These are phyloP conservation scores for Triops cancriformis DNA, from an alignment of 1,140 invertebrate genomes.

Conservation along the genomic window DNA sequence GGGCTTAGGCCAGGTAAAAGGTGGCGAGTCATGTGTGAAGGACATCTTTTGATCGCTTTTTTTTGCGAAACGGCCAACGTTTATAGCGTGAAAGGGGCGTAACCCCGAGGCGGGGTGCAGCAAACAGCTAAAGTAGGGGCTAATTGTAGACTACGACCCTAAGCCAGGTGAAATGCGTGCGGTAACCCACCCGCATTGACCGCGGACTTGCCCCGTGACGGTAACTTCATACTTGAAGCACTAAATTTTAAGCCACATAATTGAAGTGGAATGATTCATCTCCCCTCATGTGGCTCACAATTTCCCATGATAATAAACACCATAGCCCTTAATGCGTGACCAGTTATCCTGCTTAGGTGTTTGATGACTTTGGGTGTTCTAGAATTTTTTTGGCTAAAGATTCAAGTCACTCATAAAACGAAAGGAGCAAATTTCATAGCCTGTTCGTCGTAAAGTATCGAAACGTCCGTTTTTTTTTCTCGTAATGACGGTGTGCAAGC, in stretches of 20 bases:
- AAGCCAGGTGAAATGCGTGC: not conserved
- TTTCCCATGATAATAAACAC: no score
- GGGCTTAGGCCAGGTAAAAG: not conserved
- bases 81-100: constrained; percentile 10
- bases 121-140: constrained; percentile 13
- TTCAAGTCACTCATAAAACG: no score
- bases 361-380: no score
- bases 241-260: not conserved
- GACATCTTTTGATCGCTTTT: not conserved
- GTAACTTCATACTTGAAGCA: not conserved
- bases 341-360: no score
- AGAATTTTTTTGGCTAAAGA: no score
- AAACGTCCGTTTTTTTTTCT: no score
- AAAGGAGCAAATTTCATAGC: no score
- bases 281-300: not conserved
- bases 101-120: not conserved
- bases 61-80: not conserved
- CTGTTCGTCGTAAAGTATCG: no score
- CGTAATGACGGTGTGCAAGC: no score
- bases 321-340: no score
- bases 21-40: not conserved
- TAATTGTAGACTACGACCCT: constrained; percentile 9
- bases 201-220: not conserved
- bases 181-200: constrained; percentile 6
- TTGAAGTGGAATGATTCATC: not conserved